Percentiles rank a stretch among this genome's conserved stretches.
phyloP scores from a whole-genome alignment of 2,888 invertebrate species.

The Eurytoma adleriae region DNA sequence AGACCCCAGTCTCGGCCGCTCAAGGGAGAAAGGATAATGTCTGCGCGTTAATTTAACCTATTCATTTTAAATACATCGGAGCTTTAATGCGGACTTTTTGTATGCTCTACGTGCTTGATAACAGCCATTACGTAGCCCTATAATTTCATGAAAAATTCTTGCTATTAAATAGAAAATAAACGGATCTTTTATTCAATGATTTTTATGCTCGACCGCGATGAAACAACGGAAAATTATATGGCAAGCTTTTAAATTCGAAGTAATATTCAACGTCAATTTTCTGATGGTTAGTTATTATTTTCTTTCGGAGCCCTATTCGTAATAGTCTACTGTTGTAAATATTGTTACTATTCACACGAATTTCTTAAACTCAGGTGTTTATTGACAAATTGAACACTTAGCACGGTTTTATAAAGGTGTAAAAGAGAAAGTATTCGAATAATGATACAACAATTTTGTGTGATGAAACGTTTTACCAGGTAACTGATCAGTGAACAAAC shows the following conservation, averaged over 20 bases:
- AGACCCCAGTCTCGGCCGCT: background rate
- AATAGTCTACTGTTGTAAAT: no score
- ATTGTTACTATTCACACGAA: no score
- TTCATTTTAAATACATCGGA: slow-evolving; percentile 39
- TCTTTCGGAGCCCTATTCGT: no score
- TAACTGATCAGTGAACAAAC: no score
- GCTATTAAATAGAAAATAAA: background rate
- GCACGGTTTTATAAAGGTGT: no score
- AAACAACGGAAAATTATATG: background rate
- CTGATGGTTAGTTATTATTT: no score
- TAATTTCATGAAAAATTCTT: background rate
- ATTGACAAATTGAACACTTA: no score
- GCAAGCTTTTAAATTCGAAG: background rate
- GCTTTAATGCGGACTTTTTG: slow-evolving; percentile 7
- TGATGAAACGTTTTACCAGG: no score
- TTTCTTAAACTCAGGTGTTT: no score
- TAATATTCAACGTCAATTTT: no score
- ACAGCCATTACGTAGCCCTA: background rate
- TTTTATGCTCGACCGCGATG: slow-evolving; percentile 10
- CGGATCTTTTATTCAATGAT: slow-evolving; percentile 1
- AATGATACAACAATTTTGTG: no score
- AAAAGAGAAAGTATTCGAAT: no score
- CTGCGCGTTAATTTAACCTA: slow-evolving; percentile 26
- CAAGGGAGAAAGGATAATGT: slow-evolving; percentile 6
- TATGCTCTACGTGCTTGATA: background rate